Evolutionary conservation across 2,888 invertebrate genomes (phyloP), one percentile per base, ranked within the genome.

Genomic region (Campoplex capitator): DNA sequence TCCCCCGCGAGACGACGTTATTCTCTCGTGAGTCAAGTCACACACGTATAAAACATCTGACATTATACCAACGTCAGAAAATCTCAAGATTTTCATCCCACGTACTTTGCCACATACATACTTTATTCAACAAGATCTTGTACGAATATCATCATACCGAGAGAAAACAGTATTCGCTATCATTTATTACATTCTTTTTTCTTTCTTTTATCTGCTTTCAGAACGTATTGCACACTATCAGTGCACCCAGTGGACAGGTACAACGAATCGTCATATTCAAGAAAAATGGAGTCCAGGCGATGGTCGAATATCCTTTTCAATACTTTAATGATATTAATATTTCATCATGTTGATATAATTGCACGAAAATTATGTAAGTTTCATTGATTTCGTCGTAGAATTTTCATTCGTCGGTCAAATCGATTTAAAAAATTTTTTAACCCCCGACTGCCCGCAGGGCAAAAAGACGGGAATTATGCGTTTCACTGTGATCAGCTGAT

Each of bases 171-270:
- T 51, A 13, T 48, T n/a, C 51, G 38, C 45, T 79, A 16, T 8
- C 58, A 38, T 73, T 35, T 38, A 56, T 23, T 18, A 54, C 18
- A 75, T 35, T 38, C 48, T 38, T 28, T 6, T 62, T n/a, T 28
- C 16, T 54, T 74, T 68, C 8, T 75, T 62, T 13, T 84, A 38
- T 75, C 81, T 73, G 96, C 95, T 98, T 97, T 1, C 97, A 99
- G 99, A 99, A 99, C 95, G 99, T 99, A 86, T 97, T 99, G 94
- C 98, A 99, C 96, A 99, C 99, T 92, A 99, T 99, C 95, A 99
- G 98, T 95, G 96, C 97, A 92, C 97, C 98, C 88, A 98, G 98
- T 95, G 99, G 99, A 73, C 97, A 98, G 94, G 99, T 99, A 67
- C 97, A 98, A 91, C 97, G 99, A 94, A 99, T 99, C 95, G 99